phyloP scores from a whole-genome alignment of 30 jellyfish, hydroid and myxozoan genomes.

The Calvadosia cruxmelitensis region DNA sequence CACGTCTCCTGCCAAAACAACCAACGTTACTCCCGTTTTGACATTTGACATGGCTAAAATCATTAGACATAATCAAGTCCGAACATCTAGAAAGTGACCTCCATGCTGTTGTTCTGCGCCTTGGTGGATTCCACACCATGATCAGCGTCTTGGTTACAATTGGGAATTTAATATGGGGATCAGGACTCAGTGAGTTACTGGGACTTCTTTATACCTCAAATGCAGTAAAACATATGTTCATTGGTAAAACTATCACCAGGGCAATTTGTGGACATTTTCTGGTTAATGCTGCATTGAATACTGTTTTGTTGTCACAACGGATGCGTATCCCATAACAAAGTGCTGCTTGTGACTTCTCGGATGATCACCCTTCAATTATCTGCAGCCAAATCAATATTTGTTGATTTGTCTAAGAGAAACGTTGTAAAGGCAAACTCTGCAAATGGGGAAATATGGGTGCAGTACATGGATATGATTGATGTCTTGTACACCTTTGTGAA shows the following conservation, averaged over 20 bases:
- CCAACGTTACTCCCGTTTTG: slow-evolving; percentile 7
- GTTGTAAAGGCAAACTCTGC: too few relatives aligned
- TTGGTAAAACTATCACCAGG: too few relatives aligned
- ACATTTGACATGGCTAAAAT: slow-evolving; percentile 30
- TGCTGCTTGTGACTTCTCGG: too few relatives aligned
- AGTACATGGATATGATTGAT: slow-evolving; percentile 15
- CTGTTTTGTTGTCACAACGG: too few relatives aligned
- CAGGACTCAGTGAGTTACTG: slow-evolving; percentile 8
- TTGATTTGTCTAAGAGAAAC: too few relatives aligned
- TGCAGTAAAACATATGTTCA: too few relatives aligned
- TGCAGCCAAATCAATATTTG: too few relatives aligned
- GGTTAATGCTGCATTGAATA: too few relatives aligned
- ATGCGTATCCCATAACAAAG: too few relatives aligned
- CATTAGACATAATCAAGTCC: not conserved
- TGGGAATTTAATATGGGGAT: slow-evolving; percentile 14
- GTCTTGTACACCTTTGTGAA: slow-evolving; percentile 8
- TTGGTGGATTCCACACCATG: slow-evolving; percentile 4
- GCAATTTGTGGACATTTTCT: too few relatives aligned
- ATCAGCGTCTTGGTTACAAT: slow-evolving; percentile 25
- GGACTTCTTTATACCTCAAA: slow-evolving; percentile 21
- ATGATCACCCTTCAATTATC: too few relatives aligned
- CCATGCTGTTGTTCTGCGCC: not conserved
- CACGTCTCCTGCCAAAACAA: slow-evolving; percentile 1
- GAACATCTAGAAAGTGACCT: slow-evolving; percentile 3
- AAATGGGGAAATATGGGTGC: slow-evolving; percentile 18